Base-by-base conservation (phyloP, 1,140 invertebrate genomes). In the Musca domestica region DNA sequence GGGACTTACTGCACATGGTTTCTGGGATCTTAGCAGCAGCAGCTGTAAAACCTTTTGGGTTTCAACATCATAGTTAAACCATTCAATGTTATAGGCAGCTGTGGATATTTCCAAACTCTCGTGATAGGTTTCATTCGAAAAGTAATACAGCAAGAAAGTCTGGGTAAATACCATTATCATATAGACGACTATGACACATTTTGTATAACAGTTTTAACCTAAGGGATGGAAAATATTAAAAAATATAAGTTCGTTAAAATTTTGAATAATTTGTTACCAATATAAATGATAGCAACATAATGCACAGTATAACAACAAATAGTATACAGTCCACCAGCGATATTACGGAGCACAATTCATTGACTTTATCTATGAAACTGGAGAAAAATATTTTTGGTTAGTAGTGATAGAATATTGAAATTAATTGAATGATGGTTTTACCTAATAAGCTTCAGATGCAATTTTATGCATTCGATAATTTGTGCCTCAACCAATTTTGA, bases 131-230 rank as follows among this genome's bases (percentile, higher is more conserved):
- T 79, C 77, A 67, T 79, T 79, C 66, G 77, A 77, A 49, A 73
- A 79, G 72, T 74, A 79, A 51, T 79, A 79, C 3, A 79, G 67
- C 0, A 76, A 72, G 25, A 79, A 71, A 66, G 76, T 79, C 66
- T 79, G 77, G 3, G 77, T 71, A 56, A 79, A 63, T 63, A 79
- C 77, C 77, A 79, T 79, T 64, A 74, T 77, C 19, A 79, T 79
- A 70, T 79, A 79, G 61, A 75, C 74, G 56, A 71, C 70, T 9
- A 79, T 73, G 63, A 79, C 79, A 20, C 70, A 70, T 72, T 48
- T 41, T 79, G 77, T 0, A 72, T 69, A 0, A 61, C 70, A 14
- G 72, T 66, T 48, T 70, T 68, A 7, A 77, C 75, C 76, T 77
- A 46, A 54, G 25, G 0, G 34, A 1, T 27, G 17, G n/a, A n/a